These are phyloP conservation scores for Drosophila formosana DNA, from an alignment of 2,888 invertebrate genomes.

Conservation along the genomic window DNA sequence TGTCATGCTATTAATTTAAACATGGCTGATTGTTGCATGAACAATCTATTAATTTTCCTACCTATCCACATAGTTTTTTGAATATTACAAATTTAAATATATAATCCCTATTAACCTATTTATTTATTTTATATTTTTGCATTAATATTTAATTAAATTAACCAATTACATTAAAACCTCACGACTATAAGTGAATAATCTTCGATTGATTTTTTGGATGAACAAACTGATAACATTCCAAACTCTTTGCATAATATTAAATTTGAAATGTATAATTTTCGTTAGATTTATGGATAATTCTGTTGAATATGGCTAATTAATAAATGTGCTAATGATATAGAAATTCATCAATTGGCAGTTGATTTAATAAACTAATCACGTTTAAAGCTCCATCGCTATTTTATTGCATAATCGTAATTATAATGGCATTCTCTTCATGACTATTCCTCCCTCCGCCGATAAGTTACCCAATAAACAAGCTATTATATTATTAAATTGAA, in stretches of 20 bases:
- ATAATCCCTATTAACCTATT: no score
- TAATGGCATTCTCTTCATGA: neutral
- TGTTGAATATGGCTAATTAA: neutral
- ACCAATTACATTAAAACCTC: no score
- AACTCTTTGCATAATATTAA: no score
- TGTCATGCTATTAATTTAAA: no score
- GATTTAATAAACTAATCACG: conserved; percentile 8
- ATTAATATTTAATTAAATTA: no score
- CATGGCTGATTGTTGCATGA: no score
- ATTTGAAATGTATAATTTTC: no score
- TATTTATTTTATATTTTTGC: no score
- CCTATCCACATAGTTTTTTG: no score
- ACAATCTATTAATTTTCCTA: no score
- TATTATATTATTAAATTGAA: neutral
- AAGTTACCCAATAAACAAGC: neutral
- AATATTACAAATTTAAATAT: no score
- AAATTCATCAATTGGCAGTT: neutral
- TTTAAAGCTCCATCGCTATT: conserved; percentile 23
- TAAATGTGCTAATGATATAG: neutral
- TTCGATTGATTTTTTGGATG: neutral
- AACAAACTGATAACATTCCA: no score
- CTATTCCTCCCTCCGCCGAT: neutral
- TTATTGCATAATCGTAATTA: conserved; percentile 27
- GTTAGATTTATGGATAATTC: neutral
- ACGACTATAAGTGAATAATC: neutral